phyloP scores from a whole-genome alignment of 2,113 vertebrate species.

The Noturus placidus region DNA sequence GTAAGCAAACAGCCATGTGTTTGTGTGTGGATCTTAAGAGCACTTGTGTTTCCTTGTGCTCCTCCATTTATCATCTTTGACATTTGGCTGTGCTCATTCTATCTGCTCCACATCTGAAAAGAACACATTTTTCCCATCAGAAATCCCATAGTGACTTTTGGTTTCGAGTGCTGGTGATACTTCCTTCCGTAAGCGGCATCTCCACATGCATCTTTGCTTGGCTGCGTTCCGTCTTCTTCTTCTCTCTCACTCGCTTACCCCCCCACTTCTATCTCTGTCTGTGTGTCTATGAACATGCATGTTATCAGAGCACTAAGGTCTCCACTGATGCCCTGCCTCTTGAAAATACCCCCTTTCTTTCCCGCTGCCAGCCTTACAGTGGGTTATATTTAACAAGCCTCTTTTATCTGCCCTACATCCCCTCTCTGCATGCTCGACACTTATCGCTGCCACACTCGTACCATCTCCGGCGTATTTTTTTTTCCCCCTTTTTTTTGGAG shows the following conservation, averaged over 20 bases:
- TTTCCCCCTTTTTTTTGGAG: slow-evolving; percentile 74
- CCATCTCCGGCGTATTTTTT: slow-evolving; percentile 53
- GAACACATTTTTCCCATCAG: slow-evolving; percentile 79
- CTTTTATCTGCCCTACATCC: slow-evolving; percentile 68
- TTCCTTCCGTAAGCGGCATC: slow-evolving; percentile 66
- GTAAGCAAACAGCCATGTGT: slow-evolving; percentile 43
- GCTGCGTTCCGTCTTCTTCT: slow-evolving; percentile 38
- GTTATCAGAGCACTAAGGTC: slow-evolving; percentile 73
- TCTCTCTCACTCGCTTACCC: neutral
- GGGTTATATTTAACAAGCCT: slow-evolving; percentile 76
- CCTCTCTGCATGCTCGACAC: slow-evolving; percentile 65
- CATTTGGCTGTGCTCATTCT: slow-evolving; percentile 75
- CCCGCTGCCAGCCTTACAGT: slow-evolving; percentile 69
- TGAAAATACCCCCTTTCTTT: slow-evolving; percentile 73
- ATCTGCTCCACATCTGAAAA: slow-evolving; percentile 77
- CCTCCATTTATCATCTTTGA: slow-evolving; percentile 77
- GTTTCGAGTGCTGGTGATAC: slow-evolving; percentile 64
- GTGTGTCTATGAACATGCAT: slow-evolving; percentile 60
- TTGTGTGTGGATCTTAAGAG: slow-evolving; percentile 50
- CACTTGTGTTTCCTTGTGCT: slow-evolving; percentile 68
- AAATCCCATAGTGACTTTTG: slow-evolving; percentile 75
- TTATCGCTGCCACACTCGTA: slow-evolving; percentile 64
- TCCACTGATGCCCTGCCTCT: slow-evolving; percentile 75
- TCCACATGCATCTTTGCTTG: slow-evolving; percentile 61
- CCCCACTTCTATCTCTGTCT: slow-evolving; percentile 12